Conservation (phyloP, 2,113 vertebrate genomes). For the Oreotrochilus melanogaster region DNA sequence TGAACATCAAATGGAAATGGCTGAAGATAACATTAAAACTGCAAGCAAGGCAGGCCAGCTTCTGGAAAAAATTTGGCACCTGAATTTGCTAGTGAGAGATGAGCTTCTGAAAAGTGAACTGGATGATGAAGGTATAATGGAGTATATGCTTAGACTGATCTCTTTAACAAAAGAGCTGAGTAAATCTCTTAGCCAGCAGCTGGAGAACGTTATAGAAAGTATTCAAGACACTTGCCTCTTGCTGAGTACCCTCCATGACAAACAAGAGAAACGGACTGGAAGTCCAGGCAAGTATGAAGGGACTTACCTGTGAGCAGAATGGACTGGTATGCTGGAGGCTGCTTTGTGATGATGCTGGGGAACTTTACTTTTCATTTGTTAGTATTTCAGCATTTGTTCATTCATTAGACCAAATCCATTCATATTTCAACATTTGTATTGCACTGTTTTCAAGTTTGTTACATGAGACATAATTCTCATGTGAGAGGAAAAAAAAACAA, state of each 20-base stretch:
- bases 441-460: not conserved
- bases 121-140: not conserved
- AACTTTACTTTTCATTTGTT: not conserved
- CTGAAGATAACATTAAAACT: not conserved
- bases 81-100: slow-evolving; percentile 47
- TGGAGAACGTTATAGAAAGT: slow-evolving; percentile 46
- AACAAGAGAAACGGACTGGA: slow-evolving; percentile 34
- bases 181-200: slow-evolving; percentile 47
- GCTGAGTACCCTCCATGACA: slow-evolving; percentile 46
- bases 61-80: slow-evolving; percentile 66
- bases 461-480: not conserved
- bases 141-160: slow-evolving; percentile 24
- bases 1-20: slow-evolving; percentile 43
- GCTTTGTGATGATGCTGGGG: not conserved
- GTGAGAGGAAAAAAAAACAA: not conserved
- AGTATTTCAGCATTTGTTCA: not conserved
- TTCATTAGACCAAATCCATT: not conserved
- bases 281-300: slow-evolving; percentile 70
- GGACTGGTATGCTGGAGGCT: not conserved
- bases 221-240: slow-evolving; percentile 49
- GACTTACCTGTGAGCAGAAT: not conserved
- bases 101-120: not conserved
- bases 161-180: slow-evolving; percentile 58
- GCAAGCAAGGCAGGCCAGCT: slow-evolving; percentile 52
- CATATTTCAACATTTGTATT: not conserved